Base-by-base conservation (phyloP, 2,113 vertebrate genomes). In the Stictonetta naevosa region DNA sequence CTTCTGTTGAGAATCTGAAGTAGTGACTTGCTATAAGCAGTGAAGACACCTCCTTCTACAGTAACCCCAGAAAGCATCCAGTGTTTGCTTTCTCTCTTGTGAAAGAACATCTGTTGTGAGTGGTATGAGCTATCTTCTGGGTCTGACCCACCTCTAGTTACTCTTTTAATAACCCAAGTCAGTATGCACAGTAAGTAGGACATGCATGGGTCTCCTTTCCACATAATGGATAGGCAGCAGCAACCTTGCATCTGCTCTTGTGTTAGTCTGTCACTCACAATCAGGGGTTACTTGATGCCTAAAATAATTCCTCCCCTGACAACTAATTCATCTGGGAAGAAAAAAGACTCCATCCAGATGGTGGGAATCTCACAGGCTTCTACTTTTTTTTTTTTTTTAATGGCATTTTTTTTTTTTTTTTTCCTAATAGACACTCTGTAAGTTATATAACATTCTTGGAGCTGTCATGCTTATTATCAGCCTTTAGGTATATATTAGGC, bases 181-280 rank as follows among this genome's bases (percentile, higher is more conserved):
- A 83, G 90, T 21, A 85, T 75, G 77, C 96, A 76, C 73, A 72
- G 92, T 10, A 31, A 94, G 77, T 86, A 90, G 91, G 78, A 93
- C 92, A 87, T 25, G 80, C 91, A 91, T 55, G 86, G 83, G 18
- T 84, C 93, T 91, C 67, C 86, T 92, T 91, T 63, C 93, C 83
- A 42, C 84, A 96, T 56, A 93, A 96, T 93, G 95, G 83, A 91
- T 59, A 87, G 83, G 91, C 96, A 89, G 88, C 92, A 74, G 50
- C 16, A 93, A 79, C 95, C 92, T 66, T 94, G 95, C 96, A 97
- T 96, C 96, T 97, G 96, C 96, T 96, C 93, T 88, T 96, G 94
- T 89, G 92, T 95, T 76, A 95, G 95, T 94, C 97, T 97, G 97
- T 96, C 97, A 97, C 95, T 97, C 97, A 97, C 84, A 95, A 68